Evolutionary conservation across 1,140 invertebrate species (phyloP).

Genomic region (Pollicipes pollicipes): DNA sequence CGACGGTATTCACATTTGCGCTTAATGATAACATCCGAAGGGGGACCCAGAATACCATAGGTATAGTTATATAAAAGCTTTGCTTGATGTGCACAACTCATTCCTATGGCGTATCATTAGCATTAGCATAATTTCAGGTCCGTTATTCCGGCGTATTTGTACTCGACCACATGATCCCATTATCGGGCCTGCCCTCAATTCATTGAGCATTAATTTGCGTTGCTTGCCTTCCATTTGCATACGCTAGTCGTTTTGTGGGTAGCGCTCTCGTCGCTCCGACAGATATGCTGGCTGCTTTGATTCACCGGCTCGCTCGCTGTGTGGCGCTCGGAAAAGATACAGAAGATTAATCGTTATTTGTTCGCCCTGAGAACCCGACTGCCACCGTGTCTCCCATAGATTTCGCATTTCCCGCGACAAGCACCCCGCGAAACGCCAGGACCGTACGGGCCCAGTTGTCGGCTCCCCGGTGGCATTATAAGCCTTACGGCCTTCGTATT

Average conservation of each 20-base stretch:
- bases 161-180: background rate
- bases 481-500: background rate
- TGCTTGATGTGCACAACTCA: background rate
- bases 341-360: background rate
- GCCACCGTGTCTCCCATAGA: background rate
- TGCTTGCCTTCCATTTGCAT: background rate
- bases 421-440: too few relatives aligned
- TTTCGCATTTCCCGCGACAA: background rate
- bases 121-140: background rate
- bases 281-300: background rate
- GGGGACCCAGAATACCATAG: background rate
- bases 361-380: background rate
- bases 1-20: too few relatives aligned
- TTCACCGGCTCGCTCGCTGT: background rate
- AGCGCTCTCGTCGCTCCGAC: background rate
- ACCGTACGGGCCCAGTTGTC: background rate
- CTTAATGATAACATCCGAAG: too few relatives aligned
- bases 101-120: background rate
- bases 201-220: background rate
- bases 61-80: background rate
- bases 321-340: background rate
- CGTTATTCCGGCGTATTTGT: background rate
- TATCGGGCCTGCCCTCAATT: background rate
- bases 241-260: background rate
- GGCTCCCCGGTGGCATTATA: background rate